Evolutionary conservation across 2,113 vertebrate species (phyloP), one percentile per base, ranked within the genome.

Genomic region (Aspidoscelis tigris): DNA sequence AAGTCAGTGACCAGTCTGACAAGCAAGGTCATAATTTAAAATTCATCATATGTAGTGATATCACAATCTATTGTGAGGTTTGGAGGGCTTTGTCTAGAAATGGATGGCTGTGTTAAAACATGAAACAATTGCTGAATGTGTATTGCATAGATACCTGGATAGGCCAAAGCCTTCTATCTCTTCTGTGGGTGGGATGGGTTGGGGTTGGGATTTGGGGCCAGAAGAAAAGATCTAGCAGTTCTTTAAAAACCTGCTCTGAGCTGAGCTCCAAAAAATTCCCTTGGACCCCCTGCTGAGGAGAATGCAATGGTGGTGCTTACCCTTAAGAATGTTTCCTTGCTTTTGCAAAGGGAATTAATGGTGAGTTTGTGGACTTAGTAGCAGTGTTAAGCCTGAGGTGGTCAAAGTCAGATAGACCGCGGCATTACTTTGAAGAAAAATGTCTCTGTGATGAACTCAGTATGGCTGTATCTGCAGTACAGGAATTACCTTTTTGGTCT

Each of bases 341-440:
- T 83, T 83, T 86, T 74, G 84, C 82, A 93, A 83, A 47, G 70
- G 33, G 76, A 87, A 24, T 88, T 89, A 92, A 88, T 85, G 84
- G 78, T 87, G 72, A 94, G 89, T 87, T 87, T 82, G 64, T 82
- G 68, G 81, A 16, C 11, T 12, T 39, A 43, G 75, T 89, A 80
- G 9, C 18, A 22, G 21, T 77, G 6, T 2, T 47, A 70, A 70
- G n/a, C 21, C 1, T 84, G 21, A 66, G 66, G 1, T 20, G 22
- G 39, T 64, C 47, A 43, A 5, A 2, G 16, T 84, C n/a, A 14
- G 24, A 53, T 10, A 43, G 21, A 44, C 14, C 12, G 18, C 18
- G 18, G 74, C 47, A 77, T 3, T 58, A 50, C 33, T 50, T 80
- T 80, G 66, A 53, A 55, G 70, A 18, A 16, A 7, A 39, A 55